A percentile compares a stretch with the other conserved stretches of the same genome.
Conservation (phyloP, 64 coral and sea anemone genomes). For the Stylophora pistillata region DNA sequence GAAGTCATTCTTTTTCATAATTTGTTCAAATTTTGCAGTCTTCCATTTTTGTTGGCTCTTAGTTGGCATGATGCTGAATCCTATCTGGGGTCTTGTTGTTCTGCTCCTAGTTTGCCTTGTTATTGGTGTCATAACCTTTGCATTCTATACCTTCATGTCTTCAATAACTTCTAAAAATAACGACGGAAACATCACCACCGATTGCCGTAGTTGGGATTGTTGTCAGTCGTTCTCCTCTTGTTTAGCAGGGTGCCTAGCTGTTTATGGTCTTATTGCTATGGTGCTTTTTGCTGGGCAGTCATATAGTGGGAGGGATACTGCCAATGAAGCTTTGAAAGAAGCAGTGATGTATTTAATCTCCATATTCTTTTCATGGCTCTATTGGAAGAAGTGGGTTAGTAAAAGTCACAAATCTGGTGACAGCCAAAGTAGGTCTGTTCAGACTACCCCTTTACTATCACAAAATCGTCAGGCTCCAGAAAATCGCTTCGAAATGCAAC, state of each 20-base stretch:
- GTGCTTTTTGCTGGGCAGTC: constrained; percentile 11
- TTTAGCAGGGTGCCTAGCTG: background rate
- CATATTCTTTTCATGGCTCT: background rate
- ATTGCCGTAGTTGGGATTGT: background rate
- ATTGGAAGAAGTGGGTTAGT: background rate
- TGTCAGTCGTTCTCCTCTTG: background rate
- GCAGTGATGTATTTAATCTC: background rate
- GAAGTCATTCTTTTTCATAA: background rate
- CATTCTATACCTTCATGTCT: background rate
- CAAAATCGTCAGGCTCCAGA: background rate
- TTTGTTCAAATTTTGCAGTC: background rate
- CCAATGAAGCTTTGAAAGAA: background rate
- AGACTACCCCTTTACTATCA: background rate
- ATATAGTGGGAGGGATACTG: background rate
- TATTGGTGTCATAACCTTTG: constrained; percentile 2
- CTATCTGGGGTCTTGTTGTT: background rate
- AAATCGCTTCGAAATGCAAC: too few relatives aligned
- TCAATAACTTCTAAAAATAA: background rate
- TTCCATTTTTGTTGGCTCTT: constrained; percentile 16
- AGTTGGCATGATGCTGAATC: constrained; percentile 9
- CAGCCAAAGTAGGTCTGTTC: background rate
- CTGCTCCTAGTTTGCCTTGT: background rate
- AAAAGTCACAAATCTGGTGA: background rate
- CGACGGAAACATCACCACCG: too few relatives aligned
- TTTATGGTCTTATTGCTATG: background rate